phyloP scores from a whole-genome alignment of 2,888 invertebrate genomes.

The Orthosia cruda region DNA sequence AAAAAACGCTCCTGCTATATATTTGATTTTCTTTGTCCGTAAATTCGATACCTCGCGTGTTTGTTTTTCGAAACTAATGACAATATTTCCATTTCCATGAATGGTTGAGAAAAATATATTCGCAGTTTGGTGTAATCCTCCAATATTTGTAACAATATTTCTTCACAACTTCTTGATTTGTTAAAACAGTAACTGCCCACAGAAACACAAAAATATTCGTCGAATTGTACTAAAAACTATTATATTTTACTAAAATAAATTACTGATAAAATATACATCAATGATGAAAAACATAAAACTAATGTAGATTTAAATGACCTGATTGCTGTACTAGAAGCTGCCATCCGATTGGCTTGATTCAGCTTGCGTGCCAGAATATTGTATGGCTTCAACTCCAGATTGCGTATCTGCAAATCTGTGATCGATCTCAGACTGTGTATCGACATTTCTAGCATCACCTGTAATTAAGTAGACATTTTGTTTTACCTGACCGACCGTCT shows the following conservation, averaged over 20 bases:
- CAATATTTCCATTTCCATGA: too few species aligned
- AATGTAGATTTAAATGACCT: not conserved
- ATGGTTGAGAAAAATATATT: not conserved
- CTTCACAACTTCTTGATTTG: not conserved
- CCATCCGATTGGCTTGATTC: constrained; percentile 68
- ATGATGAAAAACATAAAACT: not conserved
- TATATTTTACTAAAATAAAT: constrained; percentile 21
- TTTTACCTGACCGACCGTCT: too few species aligned
- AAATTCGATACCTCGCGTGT: too few species aligned
- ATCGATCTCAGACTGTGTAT: constrained; percentile 77
- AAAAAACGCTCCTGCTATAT: too few species aligned
- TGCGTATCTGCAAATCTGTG: constrained; percentile 79
- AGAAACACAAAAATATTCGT: not conserved
- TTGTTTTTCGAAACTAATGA: too few species aligned
- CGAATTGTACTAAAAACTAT: not conserved
- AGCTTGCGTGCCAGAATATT: constrained; percentile 83
- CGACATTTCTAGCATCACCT: constrained; percentile 85
- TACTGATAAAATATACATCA: constrained; percentile 13
- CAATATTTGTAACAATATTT: not conserved
- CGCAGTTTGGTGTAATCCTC: not conserved
- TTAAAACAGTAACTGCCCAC: not conserved
- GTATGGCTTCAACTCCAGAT: constrained; percentile 77
- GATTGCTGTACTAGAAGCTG: not conserved
- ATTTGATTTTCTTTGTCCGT: too few species aligned
- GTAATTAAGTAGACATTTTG: not conserved